Percentiles rank a stretch among this genome's conserved stretches.
These are phyloP conservation scores for Varanus komodoensis DNA, from an alignment of 2,113 vertebrate species.

Conservation along the genomic window DNA sequence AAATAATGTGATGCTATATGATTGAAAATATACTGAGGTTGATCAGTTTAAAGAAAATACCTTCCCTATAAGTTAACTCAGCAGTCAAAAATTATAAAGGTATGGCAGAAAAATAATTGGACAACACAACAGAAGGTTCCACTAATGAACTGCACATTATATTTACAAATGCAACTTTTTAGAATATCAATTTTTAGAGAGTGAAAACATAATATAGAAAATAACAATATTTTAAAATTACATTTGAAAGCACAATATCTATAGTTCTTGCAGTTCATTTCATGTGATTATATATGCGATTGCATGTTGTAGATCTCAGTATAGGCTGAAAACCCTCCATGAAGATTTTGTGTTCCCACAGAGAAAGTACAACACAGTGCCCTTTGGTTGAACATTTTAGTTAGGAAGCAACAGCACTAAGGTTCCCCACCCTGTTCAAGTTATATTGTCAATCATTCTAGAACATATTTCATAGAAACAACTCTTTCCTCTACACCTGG, in stretches of 20 bases:
- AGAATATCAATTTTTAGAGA: background rate
- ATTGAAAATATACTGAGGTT: background rate
- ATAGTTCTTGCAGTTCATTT: background rate
- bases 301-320: background rate
- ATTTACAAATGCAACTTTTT: background rate
- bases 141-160: background rate
- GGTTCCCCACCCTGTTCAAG: background rate
- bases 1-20: background rate
- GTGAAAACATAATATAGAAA: accelerated
- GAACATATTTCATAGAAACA: background rate
- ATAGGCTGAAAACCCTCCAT: background rate
- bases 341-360: background rate
- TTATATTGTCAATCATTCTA: background rate
- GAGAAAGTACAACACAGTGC: background rate
- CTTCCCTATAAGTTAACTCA: background rate
- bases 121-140: background rate
- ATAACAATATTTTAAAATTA: accelerated
- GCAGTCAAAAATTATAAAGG: accelerated
- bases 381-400: background rate
- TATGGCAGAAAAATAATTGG: background rate
- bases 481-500: background rate
- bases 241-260: background rate
- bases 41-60: background rate
- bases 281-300: background rate
- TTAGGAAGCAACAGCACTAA: background rate